phyloP scores from a whole-genome alignment of 2,888 invertebrate genomes.

The Synanthedon myopaeformis region DNA sequence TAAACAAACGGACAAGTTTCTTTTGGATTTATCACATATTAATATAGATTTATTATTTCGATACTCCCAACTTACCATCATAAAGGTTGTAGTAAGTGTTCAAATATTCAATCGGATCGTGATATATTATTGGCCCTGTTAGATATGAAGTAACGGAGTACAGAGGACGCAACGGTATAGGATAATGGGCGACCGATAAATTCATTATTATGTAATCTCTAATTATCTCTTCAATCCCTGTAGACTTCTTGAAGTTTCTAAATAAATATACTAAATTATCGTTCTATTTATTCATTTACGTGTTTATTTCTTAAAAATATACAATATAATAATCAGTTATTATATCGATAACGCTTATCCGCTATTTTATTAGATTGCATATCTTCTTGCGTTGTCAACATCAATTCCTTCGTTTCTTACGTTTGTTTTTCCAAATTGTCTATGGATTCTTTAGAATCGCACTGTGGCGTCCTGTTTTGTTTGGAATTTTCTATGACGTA shows the following conservation, averaged over 20 bases:
- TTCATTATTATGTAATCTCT: constrained; percentile 32
- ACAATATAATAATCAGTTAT: neutral
- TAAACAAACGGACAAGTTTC: too few relatives aligned
- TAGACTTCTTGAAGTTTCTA: constrained; percentile 1
- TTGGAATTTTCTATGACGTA: constrained; percentile 26
- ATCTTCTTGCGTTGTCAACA: too few relatives aligned
- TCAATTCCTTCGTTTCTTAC: neutral
- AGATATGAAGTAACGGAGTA: constrained; percentile 42
- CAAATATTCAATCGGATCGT: constrained; percentile 40
- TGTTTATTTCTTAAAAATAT: too few relatives aligned
- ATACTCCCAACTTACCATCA: constrained; percentile 40
- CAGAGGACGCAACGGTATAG: constrained; percentile 20
- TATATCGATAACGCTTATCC: too few relatives aligned
- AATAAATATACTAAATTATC: neutral
- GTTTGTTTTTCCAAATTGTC: too few relatives aligned
- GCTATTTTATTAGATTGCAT: neutral
- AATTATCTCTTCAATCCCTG: constrained; percentile 25
- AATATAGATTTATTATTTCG: too few relatives aligned
- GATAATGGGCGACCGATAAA: constrained; percentile 30
- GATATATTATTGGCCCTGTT: constrained; percentile 30
- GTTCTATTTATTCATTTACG: neutral
- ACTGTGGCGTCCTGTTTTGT: constrained; percentile 3
- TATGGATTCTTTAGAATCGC: too few relatives aligned
- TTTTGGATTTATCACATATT: too few relatives aligned
- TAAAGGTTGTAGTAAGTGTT: constrained; percentile 43